Base-by-base conservation (phyloP, 1,140 invertebrate genomes). In the Telenomus remus region DNA sequence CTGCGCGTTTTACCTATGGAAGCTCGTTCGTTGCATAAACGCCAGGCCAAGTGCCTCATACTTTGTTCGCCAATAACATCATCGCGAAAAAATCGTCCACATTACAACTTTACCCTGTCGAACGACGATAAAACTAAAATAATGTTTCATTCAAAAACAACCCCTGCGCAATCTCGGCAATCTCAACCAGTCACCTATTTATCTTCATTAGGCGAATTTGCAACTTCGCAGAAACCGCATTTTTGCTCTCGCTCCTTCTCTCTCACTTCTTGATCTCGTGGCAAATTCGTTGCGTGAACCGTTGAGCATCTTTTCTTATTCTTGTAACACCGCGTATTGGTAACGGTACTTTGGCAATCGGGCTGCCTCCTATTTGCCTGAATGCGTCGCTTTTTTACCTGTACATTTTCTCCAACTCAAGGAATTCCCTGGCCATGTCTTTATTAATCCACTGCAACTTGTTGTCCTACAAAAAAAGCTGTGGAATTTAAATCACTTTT, bases 301-400 rank as follows among this genome's bases (percentile, higher is more conserved):
- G 46, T 42, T n/a, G 3, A n/a, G 33, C n/a, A 50, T 9, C 35
- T 16, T 43, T 55, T 48, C 44, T 55, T 54, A n/a, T 47, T 46
- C 14, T 56, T 12, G 10, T 12, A 48, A 14, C 50, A 49, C 19
- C 51, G 43, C 51, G 51, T 71, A 71, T 56, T 39, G 39, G 27
- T 71, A 71, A 71, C 68, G 57, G 68, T 71, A 71, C n/a, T 46
- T 19, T n/a, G n/a, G 35, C 37, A 56, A 71, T 71, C 57, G 59
- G 51, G 49, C 60, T 61, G 37, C 57, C 51, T 14, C 43, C 53
- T 63, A 61, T 71, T 61, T 61, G 53, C 57, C 13, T 63, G 43
- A 37, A 35, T 37, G 35, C 33, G 49, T 70, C 9, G 35, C 14
- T 34, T 47, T 71, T 61, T 61, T 70, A 35, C 46, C 12, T 7